phyloP scores from a whole-genome alignment of 2,797 vertebrate species.

The Myiotriccus ornatus region DNA sequence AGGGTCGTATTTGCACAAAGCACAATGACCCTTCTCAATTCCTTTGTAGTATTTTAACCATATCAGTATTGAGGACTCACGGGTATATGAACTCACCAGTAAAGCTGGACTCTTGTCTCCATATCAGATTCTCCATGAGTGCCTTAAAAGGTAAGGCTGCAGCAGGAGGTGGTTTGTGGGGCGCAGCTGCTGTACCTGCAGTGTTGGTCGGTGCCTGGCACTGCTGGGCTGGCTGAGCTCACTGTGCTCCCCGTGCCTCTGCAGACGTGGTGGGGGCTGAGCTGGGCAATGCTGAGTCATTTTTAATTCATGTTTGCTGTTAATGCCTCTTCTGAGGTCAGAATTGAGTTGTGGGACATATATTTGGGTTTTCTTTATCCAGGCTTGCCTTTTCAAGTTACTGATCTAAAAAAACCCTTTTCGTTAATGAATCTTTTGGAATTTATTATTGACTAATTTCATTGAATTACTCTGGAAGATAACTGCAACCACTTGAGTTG shows the following conservation, averaged over 20 bases:
- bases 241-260: neutral
- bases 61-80: constrained; percentile 99
- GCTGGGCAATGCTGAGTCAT: neutral
- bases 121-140: constrained; percentile 99
- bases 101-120: constrained; percentile 98
- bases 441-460: neutral
- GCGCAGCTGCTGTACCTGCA: fast-evolving
- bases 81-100: constrained; percentile 98
- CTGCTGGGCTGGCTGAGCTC: neutral
- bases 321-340: neutral
- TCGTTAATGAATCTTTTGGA: neutral
- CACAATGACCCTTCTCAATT: constrained; percentile 13
- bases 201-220: too few species aligned
- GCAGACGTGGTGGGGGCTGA: fast-evolving
- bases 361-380: neutral
- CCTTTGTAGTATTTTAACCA: constrained; percentile 97
- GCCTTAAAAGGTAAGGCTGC: constrained; percentile 95
- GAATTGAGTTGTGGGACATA: neutral
- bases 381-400: neutral
- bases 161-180: fast-evolving
- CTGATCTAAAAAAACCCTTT: neutral
- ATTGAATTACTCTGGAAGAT: neutral
- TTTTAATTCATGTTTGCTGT: neutral
- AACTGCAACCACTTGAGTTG: neutral
- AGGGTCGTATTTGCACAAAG: neutral